A percentile compares a stretch with the other conserved stretches of the same genome.
These are phyloP conservation scores for Phallusia fumigata DNA, from an alignment of 23 tunicate species.

Conservation along the genomic window DNA sequence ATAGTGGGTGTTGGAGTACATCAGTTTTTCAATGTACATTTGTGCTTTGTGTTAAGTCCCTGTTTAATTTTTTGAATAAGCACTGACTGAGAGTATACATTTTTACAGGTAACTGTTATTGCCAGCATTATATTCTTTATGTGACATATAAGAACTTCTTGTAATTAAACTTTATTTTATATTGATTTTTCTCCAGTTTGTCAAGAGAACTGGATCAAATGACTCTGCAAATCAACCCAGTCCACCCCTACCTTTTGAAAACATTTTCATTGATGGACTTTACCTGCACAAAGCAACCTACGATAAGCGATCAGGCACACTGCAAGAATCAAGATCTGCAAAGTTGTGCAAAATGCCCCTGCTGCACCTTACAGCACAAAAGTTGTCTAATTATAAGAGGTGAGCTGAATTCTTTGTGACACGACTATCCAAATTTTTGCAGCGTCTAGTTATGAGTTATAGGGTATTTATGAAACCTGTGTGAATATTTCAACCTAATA, in stretches of 20 bases:
- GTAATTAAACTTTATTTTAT: too few species aligned
- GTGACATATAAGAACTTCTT: neutral
- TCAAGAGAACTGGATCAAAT: neutral
- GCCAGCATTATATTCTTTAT: neutral
- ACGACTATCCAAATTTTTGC: too few species aligned
- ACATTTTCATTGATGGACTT: conserved; percentile 37
- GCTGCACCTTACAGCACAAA: conserved; percentile 34
- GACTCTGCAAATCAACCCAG: neutral
- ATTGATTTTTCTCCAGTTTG: conserved; percentile 17
- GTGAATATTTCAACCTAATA: too few species aligned
- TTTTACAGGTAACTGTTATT: too few species aligned
- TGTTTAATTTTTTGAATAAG: too few species aligned
- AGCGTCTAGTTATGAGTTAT: too few species aligned
- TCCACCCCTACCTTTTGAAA: conserved; percentile 26
- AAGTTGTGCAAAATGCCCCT: conserved; percentile 27
- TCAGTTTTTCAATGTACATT: too few species aligned
- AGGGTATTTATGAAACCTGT: too few species aligned
- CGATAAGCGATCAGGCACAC: conserved; percentile 15
- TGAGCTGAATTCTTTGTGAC: too few species aligned
- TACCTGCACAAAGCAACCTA: conserved; percentile 50
- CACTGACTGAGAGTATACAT: too few species aligned
- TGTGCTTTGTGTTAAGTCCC: too few species aligned
- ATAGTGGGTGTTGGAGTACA: too few species aligned
- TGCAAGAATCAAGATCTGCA: conserved; percentile 26
- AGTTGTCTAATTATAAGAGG: conserved; percentile 20